Conservation (phyloP, 2,113 vertebrate species). For the Mirounga angustirostris region DNA sequence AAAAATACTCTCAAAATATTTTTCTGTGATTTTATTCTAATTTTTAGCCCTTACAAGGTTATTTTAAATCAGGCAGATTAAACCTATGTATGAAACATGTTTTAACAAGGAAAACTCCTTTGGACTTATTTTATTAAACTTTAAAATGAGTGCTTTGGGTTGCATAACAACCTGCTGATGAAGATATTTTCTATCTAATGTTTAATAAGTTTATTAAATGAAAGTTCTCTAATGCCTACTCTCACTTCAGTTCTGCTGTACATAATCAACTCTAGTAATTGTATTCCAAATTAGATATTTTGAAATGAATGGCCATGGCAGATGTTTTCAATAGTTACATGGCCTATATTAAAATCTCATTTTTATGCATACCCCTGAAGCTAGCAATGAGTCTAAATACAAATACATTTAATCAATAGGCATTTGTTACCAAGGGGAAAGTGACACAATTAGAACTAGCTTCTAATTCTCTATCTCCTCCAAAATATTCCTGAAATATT, state of each 20-base stretch:
- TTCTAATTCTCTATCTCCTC: neutral
- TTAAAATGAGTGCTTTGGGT: neutral
- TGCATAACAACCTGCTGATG: neutral
- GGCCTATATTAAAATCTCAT: neutral
- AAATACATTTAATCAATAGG: neutral
- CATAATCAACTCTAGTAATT: neutral
- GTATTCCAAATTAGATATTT: neutral
- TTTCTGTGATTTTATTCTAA: neutral
- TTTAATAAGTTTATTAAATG: neutral
- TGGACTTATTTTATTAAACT: constrained; percentile 38
- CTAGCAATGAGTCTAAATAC: neutral
- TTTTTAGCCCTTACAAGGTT: neutral
- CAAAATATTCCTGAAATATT: neutral
- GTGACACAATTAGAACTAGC: neutral
- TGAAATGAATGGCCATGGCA: neutral
- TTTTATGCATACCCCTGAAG: neutral
- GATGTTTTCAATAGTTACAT: neutral
- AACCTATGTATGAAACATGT: constrained; percentile 13
- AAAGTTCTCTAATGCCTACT: neutral
- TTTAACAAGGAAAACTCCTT: neutral
- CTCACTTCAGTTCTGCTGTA: neutral
- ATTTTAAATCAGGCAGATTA: constrained; percentile 9
- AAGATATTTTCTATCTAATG: neutral
- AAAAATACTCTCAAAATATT: constrained; percentile 4
- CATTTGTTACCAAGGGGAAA: neutral